Base-by-base conservation (phyloP, 2,797 vertebrate genomes). In the Aselliscus stoliczkanus region DNA sequence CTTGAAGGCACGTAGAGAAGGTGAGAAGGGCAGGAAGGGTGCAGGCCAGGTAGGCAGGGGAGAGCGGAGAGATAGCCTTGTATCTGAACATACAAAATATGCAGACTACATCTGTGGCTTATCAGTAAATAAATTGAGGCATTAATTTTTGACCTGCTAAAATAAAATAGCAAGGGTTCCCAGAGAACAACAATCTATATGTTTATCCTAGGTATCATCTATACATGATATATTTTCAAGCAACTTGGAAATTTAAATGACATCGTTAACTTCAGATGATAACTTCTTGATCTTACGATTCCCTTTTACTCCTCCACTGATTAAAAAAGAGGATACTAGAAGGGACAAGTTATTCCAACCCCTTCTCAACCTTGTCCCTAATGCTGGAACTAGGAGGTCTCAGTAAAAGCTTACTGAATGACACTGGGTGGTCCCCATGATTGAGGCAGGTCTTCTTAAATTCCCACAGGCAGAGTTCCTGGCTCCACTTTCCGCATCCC, bases 201-300 rank as follows among this genome's bases (percentile, higher is more conserved):
- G 29, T 29, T 67, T 73, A 56, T 54, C 42, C 25, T 70, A 29
- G 14, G 2, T 34, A n/a, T 42, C 25, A 70, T 47, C 44, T 47
- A 56, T 34, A 72, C 18, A 47, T 44, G 54, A 77, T 62, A 73
- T 0, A 87, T 47, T 73, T 81, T 79, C 70, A 77, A 69, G 52
- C 15, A 81, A 69, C 58, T 93, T 27, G 87, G 69, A 90, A 87
- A 95, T 79, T 65, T 70, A 93, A 83, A 73, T 81, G 69, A 54
- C 7, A 37, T 62, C 44, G 42, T 56, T 72, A 81, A 56, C 64
- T 64, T 83, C 29, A 52, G 76, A 34, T 17, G 39, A 17, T 60
- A 72, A 52, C 34, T 69, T 67, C 37, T 73, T 70, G 62, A 67
- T 58, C 34, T 47, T 58, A 47, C 62, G 83, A 87, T 37, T 76